A percentile compares a stretch with the other conserved stretches of the same genome.
Evolutionary conservation across 2,888 invertebrate genomes (phyloP).

Genomic region (Xylota sylvarum): DNA sequence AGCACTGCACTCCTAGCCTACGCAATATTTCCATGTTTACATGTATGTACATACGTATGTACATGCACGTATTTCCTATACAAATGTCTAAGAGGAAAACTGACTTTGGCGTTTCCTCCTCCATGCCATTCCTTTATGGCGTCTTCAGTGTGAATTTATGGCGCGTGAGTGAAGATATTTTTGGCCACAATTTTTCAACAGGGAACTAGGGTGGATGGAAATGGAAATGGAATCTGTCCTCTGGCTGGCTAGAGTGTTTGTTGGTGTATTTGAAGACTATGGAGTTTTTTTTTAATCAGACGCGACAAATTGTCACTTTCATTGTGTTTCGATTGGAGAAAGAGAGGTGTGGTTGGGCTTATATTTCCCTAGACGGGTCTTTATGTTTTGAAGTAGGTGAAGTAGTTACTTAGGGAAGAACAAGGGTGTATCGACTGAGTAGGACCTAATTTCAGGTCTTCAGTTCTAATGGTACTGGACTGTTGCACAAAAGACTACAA

Average conservation of each 20-base stretch:
- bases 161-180: constrained; percentile 58
- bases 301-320: constrained; percentile 22
- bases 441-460: no score
- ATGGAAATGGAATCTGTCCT: constrained; percentile 1
- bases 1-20: constrained; percentile 19
- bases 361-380: no score
- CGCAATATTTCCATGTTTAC: constrained; percentile 52
- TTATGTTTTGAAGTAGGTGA: no score
- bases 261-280: not conserved
- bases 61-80: no score
- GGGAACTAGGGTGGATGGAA: constrained; percentile 21
- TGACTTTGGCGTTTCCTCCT: constrained; percentile 17
- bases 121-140: not conserved
- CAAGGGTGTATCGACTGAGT: no score
- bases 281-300: constrained; percentile 9
- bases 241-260: constrained; percentile 16
- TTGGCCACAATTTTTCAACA: constrained; percentile 36
- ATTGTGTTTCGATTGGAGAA: not conserved
- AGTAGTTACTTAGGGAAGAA: no score
- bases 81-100: constrained; percentile 24
- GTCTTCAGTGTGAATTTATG: constrained; percentile 48
- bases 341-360: not conserved
- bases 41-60: constrained; percentile 1
- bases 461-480: no score
- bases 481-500: not conserved